These are phyloP conservation scores for Empidonax traillii DNA, from an alignment of 2,113 vertebrate genomes.

Conservation along the genomic window DNA sequence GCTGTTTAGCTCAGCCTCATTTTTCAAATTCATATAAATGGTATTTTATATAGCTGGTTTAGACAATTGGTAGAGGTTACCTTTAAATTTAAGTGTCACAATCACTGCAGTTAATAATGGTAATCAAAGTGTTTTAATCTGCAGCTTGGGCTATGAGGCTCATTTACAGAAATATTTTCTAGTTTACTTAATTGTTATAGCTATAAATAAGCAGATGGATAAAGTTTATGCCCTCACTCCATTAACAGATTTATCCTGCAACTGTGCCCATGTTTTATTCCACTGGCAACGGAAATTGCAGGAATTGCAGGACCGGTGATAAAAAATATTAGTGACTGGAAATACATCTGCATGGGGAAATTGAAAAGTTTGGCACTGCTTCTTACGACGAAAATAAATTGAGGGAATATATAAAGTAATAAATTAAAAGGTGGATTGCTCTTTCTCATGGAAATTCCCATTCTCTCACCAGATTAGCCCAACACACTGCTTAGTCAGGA, in stretches of 20 bases:
- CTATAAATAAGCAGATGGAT: neutral
- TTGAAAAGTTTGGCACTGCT: neutral
- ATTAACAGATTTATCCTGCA: neutral
- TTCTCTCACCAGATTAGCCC: neutral
- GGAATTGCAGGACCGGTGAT: neutral
- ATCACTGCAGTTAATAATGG: neutral
- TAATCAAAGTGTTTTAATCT: neutral
- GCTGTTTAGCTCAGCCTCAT: fast-evolving
- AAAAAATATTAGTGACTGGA: neutral
- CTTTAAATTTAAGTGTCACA: neutral
- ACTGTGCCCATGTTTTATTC: neutral
- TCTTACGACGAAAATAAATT: neutral
- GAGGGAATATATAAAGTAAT: neutral
- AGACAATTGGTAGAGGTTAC: neutral
- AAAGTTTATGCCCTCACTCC: neutral
- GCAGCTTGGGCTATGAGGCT: neutral
- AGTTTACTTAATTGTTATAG: neutral
- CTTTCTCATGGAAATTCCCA: neutral
- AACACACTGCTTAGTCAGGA: neutral
- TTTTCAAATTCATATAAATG: neutral
- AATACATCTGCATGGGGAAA: neutral
- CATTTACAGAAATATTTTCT: neutral
- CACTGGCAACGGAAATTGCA: neutral
- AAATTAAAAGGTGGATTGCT: neutral
- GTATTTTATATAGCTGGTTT: neutral